Conservation (phyloP, 2,797 vertebrate genomes). For the Tiaroga cobitis region DNA sequence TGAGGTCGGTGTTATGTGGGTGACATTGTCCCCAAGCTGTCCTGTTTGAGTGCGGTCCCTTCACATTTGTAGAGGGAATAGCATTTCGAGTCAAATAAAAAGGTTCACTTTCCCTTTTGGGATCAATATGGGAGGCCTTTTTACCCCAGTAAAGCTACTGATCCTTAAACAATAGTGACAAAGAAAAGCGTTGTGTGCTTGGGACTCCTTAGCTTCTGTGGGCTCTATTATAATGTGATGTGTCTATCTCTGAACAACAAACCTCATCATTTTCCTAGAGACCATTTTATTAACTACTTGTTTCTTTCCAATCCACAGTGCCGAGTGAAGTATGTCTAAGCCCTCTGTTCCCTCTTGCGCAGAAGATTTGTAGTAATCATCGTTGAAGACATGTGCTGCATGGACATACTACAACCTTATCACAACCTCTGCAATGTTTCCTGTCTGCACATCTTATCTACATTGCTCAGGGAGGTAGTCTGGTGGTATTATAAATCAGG, state of each 20-base stretch:
- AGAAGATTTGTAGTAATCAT: conserved; percentile 51
- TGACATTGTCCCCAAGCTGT: conserved; percentile 44
- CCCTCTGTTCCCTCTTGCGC: conserved; percentile 11
- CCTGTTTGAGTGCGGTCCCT: conserved; percentile 11
- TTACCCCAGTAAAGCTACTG: conserved; percentile 39
- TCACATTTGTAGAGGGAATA: conserved; percentile 43
- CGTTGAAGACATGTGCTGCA: conserved; percentile 39
- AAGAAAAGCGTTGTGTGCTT: conserved; percentile 5
- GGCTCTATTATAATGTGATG: conserved; percentile 40
- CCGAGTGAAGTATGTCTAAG: conserved; percentile 27
- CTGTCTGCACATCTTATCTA: conserved; percentile 52
- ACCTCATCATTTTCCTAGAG: conserved; percentile 41
- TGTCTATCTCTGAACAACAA: conserved; percentile 21
- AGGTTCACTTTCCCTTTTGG: conserved; percentile 20
- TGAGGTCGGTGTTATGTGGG: conserved; percentile 39
- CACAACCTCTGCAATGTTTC: conserved; percentile 45
- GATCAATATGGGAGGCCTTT: conserved; percentile 33
- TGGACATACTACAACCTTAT: conserved; percentile 51
- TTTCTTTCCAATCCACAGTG: conserved; percentile 19
- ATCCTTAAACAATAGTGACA: conserved; percentile 28
- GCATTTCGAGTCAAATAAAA: conserved; percentile 39
- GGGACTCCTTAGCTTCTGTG: conserved; percentile 23
- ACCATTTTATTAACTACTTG: conserved; percentile 37
- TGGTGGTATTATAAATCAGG: conserved; percentile 45
- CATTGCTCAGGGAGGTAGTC: conserved; percentile 46